Evolutionary conservation across 2,888 invertebrate genomes (phyloP).

Genomic region (Pollenia amentaria): DNA sequence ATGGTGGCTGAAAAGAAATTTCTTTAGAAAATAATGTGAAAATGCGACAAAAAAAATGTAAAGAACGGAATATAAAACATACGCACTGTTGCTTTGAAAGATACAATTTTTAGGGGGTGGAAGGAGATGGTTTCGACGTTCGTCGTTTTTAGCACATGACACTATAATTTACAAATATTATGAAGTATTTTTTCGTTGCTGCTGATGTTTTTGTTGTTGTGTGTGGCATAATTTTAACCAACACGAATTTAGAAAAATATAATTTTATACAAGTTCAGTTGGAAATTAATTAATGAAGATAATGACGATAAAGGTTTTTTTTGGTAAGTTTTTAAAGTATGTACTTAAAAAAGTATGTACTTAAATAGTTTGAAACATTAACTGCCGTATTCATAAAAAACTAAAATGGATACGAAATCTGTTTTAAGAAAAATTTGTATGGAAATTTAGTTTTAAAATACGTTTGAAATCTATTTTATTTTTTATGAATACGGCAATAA

Average conservation of each 20-base stretch:
- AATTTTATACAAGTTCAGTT: not conserved
- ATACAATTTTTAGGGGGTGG: not conserved
- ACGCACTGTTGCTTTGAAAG: slow-evolving; percentile 47
- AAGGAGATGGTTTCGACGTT: slow-evolving; percentile 19
- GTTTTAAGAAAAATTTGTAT: too few relatives aligned
- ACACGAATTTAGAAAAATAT: slow-evolving; percentile 5
- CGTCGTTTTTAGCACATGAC: slow-evolving; percentile 48
- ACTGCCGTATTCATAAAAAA: too few relatives aligned
- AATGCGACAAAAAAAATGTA: not conserved
- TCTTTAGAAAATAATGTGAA: slow-evolving; percentile 1
- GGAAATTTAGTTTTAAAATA: too few relatives aligned
- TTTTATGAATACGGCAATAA: too few relatives aligned
- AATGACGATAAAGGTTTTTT: not conserved
- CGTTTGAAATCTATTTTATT: too few relatives aligned
- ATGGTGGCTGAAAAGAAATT: not conserved
- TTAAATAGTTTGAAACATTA: too few relatives aligned
- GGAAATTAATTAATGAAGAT: slow-evolving; percentile 4
- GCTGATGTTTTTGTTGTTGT: slow-evolving; percentile 3
- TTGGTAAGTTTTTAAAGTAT: too few relatives aligned
- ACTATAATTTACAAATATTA: slow-evolving; percentile 46
- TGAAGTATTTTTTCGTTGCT: slow-evolving; percentile 10
- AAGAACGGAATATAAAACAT: slow-evolving; percentile 34
- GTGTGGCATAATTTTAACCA: slow-evolving; percentile 61
- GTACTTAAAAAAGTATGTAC: too few relatives aligned
- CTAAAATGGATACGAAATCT: too few relatives aligned